Conservation (phyloP, 1,140 invertebrate species). For the Hylaeus anthracinus region DNA sequence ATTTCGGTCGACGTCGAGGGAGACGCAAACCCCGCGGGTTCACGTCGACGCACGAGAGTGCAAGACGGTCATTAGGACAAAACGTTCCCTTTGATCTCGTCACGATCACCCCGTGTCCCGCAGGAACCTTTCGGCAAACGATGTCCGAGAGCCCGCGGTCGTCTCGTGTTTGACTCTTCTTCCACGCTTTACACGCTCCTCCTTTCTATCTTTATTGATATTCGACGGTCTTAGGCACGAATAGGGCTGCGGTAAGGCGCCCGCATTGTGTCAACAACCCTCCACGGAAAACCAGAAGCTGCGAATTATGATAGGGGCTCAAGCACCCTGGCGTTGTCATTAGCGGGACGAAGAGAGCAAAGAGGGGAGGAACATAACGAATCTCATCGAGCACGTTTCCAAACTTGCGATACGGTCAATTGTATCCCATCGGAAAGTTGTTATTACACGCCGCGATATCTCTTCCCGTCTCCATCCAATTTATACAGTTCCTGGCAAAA, state of each 20-base stretch:
- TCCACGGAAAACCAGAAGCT: constrained; percentile 74
- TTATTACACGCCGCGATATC: no score
- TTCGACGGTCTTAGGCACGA: constrained; percentile 71
- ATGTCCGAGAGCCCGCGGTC: constrained; percentile 47
- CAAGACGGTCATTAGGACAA: constrained; percentile 65
- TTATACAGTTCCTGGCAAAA: not conserved
- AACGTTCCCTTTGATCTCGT: constrained; percentile 71
- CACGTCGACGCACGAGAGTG: constrained; percentile 32
- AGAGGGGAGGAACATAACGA: constrained; percentile 14
- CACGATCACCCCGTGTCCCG: constrained; percentile 63
- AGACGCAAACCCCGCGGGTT: constrained; percentile 45
- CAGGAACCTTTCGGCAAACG: constrained; percentile 49
- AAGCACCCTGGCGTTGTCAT: constrained; percentile 72
- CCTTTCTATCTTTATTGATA: constrained; percentile 68
- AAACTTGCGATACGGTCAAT: constrained; percentile 49
- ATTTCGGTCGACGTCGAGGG: constrained; percentile 26
- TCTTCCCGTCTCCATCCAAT: not conserved
- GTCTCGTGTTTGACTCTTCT: constrained; percentile 51
- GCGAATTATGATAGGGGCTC: constrained; percentile 76
- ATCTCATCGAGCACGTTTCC: constrained; percentile 62
- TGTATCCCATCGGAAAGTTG: not conserved
- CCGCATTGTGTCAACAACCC: constrained; percentile 76
- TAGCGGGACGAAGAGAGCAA: constrained; percentile 16
- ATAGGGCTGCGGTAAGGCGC: constrained; percentile 73
- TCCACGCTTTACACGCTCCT: constrained; percentile 51